These are phyloP conservation scores for Lanistes nyassanus DNA, from an alignment of 1,140 invertebrate genomes.

Conservation along the genomic window DNA sequence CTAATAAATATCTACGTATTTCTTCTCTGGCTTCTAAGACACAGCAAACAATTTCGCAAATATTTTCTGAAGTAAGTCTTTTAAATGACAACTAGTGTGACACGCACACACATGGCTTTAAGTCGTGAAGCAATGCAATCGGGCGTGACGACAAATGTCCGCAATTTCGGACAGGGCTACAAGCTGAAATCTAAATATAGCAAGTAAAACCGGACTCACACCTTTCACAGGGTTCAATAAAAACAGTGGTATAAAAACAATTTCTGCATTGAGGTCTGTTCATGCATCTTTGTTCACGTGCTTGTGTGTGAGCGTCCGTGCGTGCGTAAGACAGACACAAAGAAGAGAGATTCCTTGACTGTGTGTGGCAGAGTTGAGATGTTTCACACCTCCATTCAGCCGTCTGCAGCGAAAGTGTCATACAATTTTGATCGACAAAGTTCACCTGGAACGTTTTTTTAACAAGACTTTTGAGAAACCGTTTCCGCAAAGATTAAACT, in stretches of 20 bases:
- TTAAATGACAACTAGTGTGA: not conserved
- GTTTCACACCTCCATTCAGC: too few species aligned
- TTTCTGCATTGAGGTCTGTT: not conserved
- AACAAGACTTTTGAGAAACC: too few species aligned
- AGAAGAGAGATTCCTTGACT: too few species aligned
- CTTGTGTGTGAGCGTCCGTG: not conserved
- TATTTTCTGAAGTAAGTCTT: not conserved
- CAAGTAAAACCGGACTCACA: not conserved
- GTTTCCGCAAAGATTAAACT: too few species aligned
- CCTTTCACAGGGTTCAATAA: slow-evolving; percentile 1
- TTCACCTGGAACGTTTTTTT: too few species aligned
- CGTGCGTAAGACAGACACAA: too few species aligned
- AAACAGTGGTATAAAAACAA: not conserved
- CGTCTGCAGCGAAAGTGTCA: too few species aligned
- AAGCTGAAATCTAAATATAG: not conserved
- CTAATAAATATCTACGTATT: not conserved
- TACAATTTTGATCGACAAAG: too few species aligned
- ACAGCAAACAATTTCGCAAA: not conserved
- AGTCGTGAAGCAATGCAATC: not conserved
- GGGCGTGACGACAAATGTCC: too few species aligned
- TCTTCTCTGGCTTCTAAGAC: not conserved
- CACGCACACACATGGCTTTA: not conserved
- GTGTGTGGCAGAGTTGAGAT: too few species aligned
- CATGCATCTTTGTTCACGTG: not conserved
- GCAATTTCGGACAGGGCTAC: too few species aligned